A percentile compares a stretch with the other conserved stretches of the same genome.
phyloP scores from a whole-genome alignment of 2,888 invertebrate species.

The Dasypolia templi region DNA sequence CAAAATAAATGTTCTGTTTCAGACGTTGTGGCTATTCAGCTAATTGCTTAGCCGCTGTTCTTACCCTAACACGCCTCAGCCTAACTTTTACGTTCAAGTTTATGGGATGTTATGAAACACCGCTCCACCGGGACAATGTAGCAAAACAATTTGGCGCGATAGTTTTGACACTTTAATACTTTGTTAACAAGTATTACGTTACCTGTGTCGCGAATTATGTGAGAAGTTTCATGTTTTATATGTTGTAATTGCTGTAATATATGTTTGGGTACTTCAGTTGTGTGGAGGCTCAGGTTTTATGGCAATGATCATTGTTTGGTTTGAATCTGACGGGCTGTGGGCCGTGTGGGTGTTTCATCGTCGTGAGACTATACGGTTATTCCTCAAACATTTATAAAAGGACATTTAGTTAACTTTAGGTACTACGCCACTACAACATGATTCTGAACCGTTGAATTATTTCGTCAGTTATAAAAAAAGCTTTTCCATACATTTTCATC shows the following conservation, averaged over 20 bases:
- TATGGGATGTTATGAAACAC: constrained; percentile 83
- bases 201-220: constrained; percentile 65
- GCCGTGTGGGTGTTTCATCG: neutral
- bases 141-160: constrained; percentile 80
- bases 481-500: too few relatives aligned
- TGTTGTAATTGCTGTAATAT: constrained; percentile 56
- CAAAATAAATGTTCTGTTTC: neutral
- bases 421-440: too few relatives aligned
- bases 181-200: constrained; percentile 71
- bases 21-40: neutral
- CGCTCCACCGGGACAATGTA: constrained; percentile 80
- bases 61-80: constrained; percentile 26
- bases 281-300: constrained; percentile 16
- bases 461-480: too few relatives aligned
- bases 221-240: constrained; percentile 61
- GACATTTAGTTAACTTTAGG: too few relatives aligned
- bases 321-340: neutral
- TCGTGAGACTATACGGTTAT: neutral
- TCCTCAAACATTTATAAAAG: neutral
- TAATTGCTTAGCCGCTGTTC: constrained; percentile 44
- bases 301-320: neutral
- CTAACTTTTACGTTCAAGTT: constrained; percentile 79
- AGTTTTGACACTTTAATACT: constrained; percentile 84
- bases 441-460: too few relatives aligned
- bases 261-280: constrained; percentile 24